phyloP scores from a whole-genome alignment of 92 coral and sea anemone species.

The Palythoa grandiflora region DNA sequence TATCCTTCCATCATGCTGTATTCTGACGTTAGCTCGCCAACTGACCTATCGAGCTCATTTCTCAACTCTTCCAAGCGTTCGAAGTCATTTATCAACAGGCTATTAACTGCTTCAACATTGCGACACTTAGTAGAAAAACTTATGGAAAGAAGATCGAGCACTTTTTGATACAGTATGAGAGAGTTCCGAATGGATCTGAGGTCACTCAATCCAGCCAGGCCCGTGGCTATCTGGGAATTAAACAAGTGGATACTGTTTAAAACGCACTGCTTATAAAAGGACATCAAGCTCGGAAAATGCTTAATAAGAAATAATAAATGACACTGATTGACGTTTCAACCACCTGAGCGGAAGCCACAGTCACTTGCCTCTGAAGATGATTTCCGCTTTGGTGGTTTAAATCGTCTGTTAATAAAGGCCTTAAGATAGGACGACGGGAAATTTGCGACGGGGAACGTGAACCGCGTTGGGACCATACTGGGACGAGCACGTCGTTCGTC shows the following conservation, averaged over 20 bases:
- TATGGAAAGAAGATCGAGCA: constrained; percentile 46
- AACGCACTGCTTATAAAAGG: not conserved
- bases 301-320: not conserved
- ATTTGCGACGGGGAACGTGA: not conserved
- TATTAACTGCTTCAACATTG: constrained; percentile 48
- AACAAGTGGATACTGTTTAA: not conserved
- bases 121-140: constrained; percentile 25
- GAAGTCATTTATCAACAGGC: constrained; percentile 63
- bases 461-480: too few relatives aligned
- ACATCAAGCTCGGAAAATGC: not conserved
- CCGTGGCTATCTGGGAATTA: constrained; percentile 75
- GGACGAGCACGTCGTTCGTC: too few relatives aligned
- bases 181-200: constrained; percentile 76
- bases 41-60: constrained; percentile 76
- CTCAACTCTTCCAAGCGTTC: constrained; percentile 58
- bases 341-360: too few relatives aligned
- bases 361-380: too few relatives aligned
- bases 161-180: constrained; percentile 69
- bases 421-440: not conserved
- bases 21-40: constrained; percentile 76
- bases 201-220: constrained; percentile 80
- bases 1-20: constrained; percentile 89
- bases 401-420: too few relatives aligned
- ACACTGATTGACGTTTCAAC: too few relatives aligned
- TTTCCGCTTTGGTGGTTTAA: too few relatives aligned